phyloP scores from a whole-genome alignment of 2,797 vertebrate genomes.

The Falco columbarius region DNA sequence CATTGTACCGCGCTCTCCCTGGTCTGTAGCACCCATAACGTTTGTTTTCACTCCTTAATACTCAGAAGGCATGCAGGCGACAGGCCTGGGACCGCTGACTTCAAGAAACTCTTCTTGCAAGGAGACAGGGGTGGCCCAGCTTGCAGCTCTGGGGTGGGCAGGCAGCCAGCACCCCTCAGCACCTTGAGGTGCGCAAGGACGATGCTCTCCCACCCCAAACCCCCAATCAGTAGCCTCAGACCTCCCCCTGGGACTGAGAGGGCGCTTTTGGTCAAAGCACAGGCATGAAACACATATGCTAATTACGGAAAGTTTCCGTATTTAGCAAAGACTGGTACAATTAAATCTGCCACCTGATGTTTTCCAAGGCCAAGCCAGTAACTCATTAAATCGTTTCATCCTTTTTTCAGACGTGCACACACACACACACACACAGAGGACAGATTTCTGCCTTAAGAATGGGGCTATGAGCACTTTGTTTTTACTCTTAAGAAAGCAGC shows the following conservation, averaged over 20 bases:
- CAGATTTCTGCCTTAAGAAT: background rate
- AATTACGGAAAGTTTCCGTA: rapidly evolving
- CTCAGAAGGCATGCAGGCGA: rapidly evolving
- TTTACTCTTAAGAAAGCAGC: background rate
- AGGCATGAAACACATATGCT: rapidly evolving
- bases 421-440: too few species aligned
- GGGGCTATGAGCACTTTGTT: background rate
- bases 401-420: too few species aligned
- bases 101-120: rapidly evolving
- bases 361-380: background rate
- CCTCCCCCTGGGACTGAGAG: rapidly evolving
- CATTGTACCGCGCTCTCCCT: rapidly evolving
- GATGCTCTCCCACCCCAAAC: background rate
- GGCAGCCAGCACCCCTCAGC: background rate
- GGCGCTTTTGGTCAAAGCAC: background rate
- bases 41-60: rapidly evolving
- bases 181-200: rapidly evolving
- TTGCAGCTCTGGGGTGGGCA: rapidly evolving
- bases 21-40: background rate
- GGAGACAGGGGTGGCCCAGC: rapidly evolving
- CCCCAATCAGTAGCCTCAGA: background rate
- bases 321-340: rapidly evolving
- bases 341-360: background rate
- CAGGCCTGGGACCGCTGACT: background rate
- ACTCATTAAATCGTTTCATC: rapidly evolving